Percentiles rank a stretch among this genome's conserved stretches.
Evolutionary conservation across 2,888 invertebrate species (phyloP).

Genomic region (Zygaena filipendulae): DNA sequence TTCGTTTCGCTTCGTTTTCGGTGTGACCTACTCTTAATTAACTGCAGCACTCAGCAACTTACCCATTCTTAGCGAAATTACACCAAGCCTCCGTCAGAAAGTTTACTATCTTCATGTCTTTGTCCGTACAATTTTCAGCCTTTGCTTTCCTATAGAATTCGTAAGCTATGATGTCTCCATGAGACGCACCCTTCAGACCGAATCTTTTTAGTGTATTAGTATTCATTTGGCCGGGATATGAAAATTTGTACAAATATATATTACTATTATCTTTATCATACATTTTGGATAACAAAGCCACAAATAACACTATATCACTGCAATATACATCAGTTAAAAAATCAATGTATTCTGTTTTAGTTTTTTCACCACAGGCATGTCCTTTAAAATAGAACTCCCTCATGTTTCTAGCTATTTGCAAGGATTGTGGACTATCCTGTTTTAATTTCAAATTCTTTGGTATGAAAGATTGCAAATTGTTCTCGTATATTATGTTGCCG

Average conservation of each 20-base stretch:
- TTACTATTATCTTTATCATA: slow-evolving; percentile 19
- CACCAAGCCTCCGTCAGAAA: slow-evolving; percentile 39
- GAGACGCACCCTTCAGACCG: slow-evolving; percentile 37
- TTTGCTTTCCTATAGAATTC: slow-evolving; percentile 42
- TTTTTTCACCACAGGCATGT: slow-evolving; percentile 19
- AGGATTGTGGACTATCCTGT: slow-evolving; percentile 19
- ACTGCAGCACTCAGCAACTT: too few relatives aligned
- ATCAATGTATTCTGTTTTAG: slow-evolving; percentile 27
- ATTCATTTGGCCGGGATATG: slow-evolving; percentile 39
- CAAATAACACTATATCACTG: slow-evolving; percentile 28
- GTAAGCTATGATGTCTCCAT: slow-evolving; percentile 48
- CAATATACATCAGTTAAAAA: slow-evolving; percentile 33
- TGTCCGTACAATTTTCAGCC: slow-evolving; percentile 22
- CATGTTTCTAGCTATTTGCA: slow-evolving; percentile 22
- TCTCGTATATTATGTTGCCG: slow-evolving; percentile 29
- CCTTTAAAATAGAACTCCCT: slow-evolving; percentile 34
- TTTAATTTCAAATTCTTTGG: slow-evolving; percentile 28
- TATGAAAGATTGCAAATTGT: slow-evolving; percentile 33
- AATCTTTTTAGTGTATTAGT: slow-evolving; percentile 36
- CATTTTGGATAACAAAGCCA: slow-evolving; percentile 28
- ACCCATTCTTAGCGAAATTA: slow-evolving; percentile 46
- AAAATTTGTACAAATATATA: slow-evolving; percentile 34
- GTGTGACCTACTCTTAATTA: too few relatives aligned
- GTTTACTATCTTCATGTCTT: slow-evolving; percentile 30
- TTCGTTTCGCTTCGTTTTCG: too few relatives aligned